phyloP scores from a whole-genome alignment of 2,113 vertebrate genomes.

The Amphilophus citrinellus region DNA sequence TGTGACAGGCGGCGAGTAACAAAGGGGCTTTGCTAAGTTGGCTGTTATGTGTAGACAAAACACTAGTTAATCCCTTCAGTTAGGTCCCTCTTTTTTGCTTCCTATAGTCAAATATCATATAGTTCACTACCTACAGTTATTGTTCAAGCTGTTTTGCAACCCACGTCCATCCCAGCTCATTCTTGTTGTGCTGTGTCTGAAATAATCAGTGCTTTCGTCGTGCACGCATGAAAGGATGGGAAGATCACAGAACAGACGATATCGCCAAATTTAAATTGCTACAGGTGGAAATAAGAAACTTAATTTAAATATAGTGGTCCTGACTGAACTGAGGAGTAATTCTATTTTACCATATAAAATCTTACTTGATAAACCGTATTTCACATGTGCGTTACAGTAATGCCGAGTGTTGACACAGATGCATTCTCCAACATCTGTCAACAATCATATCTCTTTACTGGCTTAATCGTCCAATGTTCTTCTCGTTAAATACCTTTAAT shows the following conservation, averaged over 20 bases:
- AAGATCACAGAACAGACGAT: background rate
- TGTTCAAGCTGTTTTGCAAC: background rate
- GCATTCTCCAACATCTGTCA: constrained; percentile 40
- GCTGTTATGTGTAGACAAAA: no score
- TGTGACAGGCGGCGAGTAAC: no score
- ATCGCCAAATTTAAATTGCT: background rate
- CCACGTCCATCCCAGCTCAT: background rate
- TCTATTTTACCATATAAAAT: background rate
- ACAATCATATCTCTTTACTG: constrained; percentile 14
- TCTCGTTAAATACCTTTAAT: constrained; percentile 5
- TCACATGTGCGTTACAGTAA: background rate
- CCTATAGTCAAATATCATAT: background rate
- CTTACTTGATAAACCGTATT: background rate
- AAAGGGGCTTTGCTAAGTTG: no score
- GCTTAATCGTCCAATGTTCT: background rate
- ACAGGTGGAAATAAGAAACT: background rate
- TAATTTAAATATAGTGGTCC: background rate
- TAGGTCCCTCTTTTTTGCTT: no score
- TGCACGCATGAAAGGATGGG: background rate
- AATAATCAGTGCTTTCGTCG: background rate
- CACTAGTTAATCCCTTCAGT: no score
- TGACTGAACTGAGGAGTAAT: background rate
- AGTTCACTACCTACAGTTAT: background rate
- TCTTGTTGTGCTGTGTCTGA: background rate
- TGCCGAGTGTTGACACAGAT: background rate